Percentiles rank a stretch among this genome's conserved stretches.
phyloP scores from a whole-genome alignment of 2,888 invertebrate species.

The Drosophila recens region DNA sequence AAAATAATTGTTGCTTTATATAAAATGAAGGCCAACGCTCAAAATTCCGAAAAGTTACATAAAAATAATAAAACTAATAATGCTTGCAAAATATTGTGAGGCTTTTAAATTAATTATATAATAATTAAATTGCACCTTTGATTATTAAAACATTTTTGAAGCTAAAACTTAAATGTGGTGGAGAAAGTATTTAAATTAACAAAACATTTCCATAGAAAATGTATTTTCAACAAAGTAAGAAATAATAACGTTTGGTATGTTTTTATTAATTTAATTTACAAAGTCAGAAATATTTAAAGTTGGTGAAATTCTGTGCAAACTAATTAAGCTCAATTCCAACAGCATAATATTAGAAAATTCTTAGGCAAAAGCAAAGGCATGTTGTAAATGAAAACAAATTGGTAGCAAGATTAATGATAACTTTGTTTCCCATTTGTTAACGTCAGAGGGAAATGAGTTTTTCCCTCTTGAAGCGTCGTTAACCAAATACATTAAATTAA shows the following conservation, averaged over 20 bases:
- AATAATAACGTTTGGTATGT: too few species aligned
- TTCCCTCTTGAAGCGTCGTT: not conserved
- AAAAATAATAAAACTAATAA: not conserved
- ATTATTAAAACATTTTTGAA: not conserved
- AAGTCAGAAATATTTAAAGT: not conserved
- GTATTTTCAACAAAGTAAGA: not conserved
- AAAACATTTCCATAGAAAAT: not conserved
- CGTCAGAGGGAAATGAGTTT: not conserved
- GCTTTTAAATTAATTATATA: not conserved
- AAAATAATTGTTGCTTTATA: not conserved
- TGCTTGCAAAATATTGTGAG: not conserved
- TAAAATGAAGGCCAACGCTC: not conserved
- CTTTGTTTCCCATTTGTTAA: not conserved
- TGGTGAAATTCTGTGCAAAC: not conserved
- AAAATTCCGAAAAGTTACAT: not conserved
- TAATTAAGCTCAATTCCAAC: not conserved
- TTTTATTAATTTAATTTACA: too few species aligned
- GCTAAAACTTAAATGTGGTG: not conserved
- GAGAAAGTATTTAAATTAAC: not conserved
- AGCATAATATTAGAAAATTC: constrained; percentile 10
- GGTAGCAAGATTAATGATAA: constrained; percentile 15
- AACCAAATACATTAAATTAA: not conserved
- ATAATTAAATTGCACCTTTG: not conserved
- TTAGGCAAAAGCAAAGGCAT: not conserved
- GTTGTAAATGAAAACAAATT: not conserved